A percentile compares a stretch with the other conserved stretches of the same genome.
These are phyloP conservation scores for Asarcornis scutulata DNA, from an alignment of 2,113 vertebrate species.

Conservation along the genomic window DNA sequence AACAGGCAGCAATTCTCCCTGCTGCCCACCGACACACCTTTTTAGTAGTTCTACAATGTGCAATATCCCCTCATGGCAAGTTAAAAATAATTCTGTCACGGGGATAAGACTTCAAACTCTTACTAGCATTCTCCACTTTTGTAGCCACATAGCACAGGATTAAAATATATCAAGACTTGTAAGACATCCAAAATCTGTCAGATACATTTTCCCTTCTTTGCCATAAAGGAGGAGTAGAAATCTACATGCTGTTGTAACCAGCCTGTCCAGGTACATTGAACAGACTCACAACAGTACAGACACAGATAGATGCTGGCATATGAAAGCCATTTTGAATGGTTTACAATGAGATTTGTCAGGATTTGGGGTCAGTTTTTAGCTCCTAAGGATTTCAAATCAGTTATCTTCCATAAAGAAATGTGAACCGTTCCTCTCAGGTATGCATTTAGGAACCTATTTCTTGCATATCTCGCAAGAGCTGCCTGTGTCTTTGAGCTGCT, in stretches of 20 bases:
- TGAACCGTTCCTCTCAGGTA: neutral
- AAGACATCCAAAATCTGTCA: neutral
- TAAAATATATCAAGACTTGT: neutral
- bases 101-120: neutral
- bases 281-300: neutral
- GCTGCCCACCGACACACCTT: neutral
- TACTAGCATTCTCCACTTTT: neutral
- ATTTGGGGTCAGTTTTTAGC: neutral
- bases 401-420: neutral
- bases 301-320: neutral
- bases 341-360: neutral
- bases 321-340: neutral
- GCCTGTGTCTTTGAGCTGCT: neutral
- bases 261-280: neutral
- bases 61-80: neutral
- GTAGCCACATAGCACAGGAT: neutral
- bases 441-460: neutral
- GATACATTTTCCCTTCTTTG: neutral
- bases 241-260: rapidly evolving
- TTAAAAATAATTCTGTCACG: neutral
- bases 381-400: neutral
- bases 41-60: neutral
- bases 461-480: neutral
- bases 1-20: neutral
- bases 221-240: neutral